Percentiles rank a stretch among this genome's conserved stretches.
Conservation (phyloP, 23 tunicate species). For the Trididemnum clinides region DNA sequence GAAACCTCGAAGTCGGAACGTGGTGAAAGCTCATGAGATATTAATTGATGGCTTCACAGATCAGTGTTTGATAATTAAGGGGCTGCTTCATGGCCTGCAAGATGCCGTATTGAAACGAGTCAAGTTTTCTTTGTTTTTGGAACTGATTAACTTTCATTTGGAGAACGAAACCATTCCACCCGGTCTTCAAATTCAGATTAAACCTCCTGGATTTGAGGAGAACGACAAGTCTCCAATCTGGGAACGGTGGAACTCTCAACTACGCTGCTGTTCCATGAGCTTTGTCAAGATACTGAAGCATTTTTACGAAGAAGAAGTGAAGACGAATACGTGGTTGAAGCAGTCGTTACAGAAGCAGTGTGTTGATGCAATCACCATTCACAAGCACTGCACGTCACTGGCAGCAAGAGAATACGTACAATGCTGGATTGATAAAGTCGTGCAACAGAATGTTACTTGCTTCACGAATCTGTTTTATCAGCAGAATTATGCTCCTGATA, state of each 20-base stretch:
- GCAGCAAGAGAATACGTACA: conserved; percentile 4
- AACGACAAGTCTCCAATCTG: background rate
- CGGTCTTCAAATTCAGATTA: conserved; percentile 40
- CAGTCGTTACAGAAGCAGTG: conserved; percentile 22
- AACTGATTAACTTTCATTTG: conserved; percentile 36
- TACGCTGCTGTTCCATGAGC: conserved; percentile 7
- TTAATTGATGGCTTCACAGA: background rate
- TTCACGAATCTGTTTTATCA: background rate
- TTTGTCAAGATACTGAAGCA: conserved; percentile 20
- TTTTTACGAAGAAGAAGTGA: conserved; percentile 18
- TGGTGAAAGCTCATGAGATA: background rate
- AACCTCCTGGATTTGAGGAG: conserved; percentile 34
- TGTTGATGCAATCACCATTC: background rate
- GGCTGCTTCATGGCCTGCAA: conserved; percentile 21
- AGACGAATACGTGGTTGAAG: background rate
- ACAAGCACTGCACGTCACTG: background rate
- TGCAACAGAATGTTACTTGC: background rate
- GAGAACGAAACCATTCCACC: conserved; percentile 49
- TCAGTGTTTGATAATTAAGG: background rate
- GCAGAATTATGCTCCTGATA: background rate
- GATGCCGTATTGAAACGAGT: conserved; percentile 33
- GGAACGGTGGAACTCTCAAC: conserved; percentile 47
- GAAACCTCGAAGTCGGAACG: background rate
- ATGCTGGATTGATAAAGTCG: background rate
- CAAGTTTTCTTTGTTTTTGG: conserved; percentile 31